Conservation (phyloP, 2,888 invertebrate species). For the Limnephilus lunatus region DNA sequence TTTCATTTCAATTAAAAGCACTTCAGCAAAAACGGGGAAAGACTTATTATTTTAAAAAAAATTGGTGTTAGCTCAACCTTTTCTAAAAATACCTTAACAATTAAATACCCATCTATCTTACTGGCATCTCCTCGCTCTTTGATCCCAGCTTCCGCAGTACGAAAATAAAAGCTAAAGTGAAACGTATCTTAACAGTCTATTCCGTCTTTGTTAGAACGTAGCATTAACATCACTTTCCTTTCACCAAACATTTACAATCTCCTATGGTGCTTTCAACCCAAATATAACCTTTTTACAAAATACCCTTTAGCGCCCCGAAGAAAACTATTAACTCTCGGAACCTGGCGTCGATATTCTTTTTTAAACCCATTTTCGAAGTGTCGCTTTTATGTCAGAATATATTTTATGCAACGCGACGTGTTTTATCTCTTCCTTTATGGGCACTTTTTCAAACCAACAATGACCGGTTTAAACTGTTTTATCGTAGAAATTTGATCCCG, state of each 20-base stretch:
- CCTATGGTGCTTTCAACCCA: not conserved
- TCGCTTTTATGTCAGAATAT: slow-evolving; percentile 15
- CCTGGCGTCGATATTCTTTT: slow-evolving; percentile 20
- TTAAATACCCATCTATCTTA: not conserved
- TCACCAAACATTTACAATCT: slow-evolving; percentile 29
- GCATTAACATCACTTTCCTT: slow-evolving; percentile 31
- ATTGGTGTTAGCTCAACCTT: not conserved
- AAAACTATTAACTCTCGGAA: slow-evolving; percentile 19
- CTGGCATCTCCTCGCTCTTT: not conserved
- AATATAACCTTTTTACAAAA: slow-evolving; percentile 2
- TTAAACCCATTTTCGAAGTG: slow-evolving; percentile 14
- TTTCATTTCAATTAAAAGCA: no score
- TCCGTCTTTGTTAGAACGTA: slow-evolving; percentile 7
- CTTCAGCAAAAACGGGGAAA: no score
- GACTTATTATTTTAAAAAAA: not conserved
- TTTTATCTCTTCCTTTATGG: slow-evolving; percentile 53
- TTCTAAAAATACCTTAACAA: not conserved
- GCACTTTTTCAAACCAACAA: not conserved
- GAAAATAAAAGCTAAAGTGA: not conserved
- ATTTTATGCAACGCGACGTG: slow-evolving; percentile 30
- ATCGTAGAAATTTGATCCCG: not conserved
- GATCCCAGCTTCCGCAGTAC: not conserved
- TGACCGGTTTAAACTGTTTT: not conserved
- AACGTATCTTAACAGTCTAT: not conserved
- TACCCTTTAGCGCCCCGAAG: slow-evolving; percentile 13